Evolutionary conservation across 2,113 vertebrate genomes (phyloP).

Genomic region (Platanista minor): DNA sequence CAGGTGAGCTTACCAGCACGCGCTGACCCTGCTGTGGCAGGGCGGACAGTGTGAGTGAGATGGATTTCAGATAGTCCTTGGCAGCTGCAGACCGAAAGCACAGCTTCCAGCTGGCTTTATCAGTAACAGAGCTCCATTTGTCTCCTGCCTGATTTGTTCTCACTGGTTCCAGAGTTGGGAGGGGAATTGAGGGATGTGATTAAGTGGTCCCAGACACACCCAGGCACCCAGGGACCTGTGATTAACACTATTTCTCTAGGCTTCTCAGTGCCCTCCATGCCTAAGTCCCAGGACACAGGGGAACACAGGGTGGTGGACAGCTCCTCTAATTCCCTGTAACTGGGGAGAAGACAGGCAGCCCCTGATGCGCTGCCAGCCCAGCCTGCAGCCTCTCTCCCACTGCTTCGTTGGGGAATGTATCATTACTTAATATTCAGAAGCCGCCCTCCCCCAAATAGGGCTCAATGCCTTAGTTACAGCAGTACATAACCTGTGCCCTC

Average conservation of each 20-base stretch:
- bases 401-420: background rate
- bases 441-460: background rate
- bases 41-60: background rate
- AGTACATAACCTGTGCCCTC: background rate
- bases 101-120: background rate
- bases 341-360: background rate
- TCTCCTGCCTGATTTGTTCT: background rate
- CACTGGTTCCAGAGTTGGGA: background rate
- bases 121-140: background rate
- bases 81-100: background rate
- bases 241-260: background rate
- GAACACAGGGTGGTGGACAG: background rate
- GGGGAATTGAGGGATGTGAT: background rate
- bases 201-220: background rate
- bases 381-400: background rate
- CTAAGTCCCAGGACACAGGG: background rate
- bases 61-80: background rate
- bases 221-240: background rate
- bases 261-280: background rate
- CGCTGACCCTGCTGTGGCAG: background rate
- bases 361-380: background rate
- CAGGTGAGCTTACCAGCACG: background rate
- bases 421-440: constrained; percentile 17
- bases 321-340: background rate
- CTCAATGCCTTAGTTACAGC: background rate